Percentiles rank a stretch among this genome's conserved stretches.
phyloP scores from a whole-genome alignment of 2,888 invertebrate species.

The Homarus gammarus region DNA sequence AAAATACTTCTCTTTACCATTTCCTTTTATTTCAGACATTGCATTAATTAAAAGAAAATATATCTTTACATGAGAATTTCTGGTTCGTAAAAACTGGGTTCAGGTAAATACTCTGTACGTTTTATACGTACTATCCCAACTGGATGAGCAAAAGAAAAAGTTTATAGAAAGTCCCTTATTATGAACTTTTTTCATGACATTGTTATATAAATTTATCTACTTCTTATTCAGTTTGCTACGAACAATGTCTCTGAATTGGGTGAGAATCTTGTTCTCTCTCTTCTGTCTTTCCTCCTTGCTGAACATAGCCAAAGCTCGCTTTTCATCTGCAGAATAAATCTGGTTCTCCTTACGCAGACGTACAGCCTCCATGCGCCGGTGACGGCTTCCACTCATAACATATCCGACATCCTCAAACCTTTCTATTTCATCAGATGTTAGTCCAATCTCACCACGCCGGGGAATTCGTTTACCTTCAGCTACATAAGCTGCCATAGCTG shows the following conservation, averaged over 20 bases:
- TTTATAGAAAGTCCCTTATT: no score
- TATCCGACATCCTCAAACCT: slow-evolving; percentile 95
- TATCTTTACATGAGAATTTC: no score
- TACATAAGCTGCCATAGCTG: slow-evolving; percentile 99
- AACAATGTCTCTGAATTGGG: slow-evolving; percentile 95
- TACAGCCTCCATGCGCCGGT: slow-evolving; percentile 99
- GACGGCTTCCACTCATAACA: slow-evolving; percentile 86
- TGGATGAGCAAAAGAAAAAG: no score
- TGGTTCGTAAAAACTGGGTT: no score
- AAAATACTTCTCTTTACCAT: no score
- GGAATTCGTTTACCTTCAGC: slow-evolving; percentile 99
- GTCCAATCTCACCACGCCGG: slow-evolving; percentile 97
- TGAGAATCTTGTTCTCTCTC: slow-evolving; percentile 95
- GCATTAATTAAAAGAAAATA: no score
- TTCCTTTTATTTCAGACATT: no score
- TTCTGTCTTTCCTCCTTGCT: slow-evolving; percentile 98
- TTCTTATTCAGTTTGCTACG: slow-evolving; percentile 84
- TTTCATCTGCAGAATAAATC: slow-evolving; percentile 99
- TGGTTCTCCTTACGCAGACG: slow-evolving; percentile 99
- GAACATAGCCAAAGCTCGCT: slow-evolving; percentile 97
- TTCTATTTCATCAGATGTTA: slow-evolving; percentile 96
- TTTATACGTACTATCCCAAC: no score
- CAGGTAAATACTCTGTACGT: no score
- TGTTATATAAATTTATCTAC: slow-evolving; percentile 13
- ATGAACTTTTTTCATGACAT: no score